Percentiles rank a stretch among this genome's conserved stretches.
Conservation (phyloP, 2,888 invertebrate species). For the Hydroisotoma schaefferi region DNA sequence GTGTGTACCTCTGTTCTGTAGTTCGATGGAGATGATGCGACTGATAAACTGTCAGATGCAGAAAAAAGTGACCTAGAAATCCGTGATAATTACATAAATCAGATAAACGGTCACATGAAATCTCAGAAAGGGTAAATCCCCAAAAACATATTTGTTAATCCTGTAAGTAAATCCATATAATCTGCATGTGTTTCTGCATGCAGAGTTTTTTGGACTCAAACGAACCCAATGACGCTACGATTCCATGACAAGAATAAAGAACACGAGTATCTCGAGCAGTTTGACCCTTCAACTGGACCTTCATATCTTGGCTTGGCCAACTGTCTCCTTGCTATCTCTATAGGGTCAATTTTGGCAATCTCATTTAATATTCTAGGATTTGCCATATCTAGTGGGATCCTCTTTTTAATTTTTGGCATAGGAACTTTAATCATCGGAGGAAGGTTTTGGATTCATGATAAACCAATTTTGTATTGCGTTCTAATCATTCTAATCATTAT, state of each 20-base stretch:
- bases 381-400: background rate
- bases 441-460: background rate
- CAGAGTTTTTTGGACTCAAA: background rate
- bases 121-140: conserved; percentile 4
- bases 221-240: conserved; percentile 58
- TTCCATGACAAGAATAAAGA: conserved; percentile 66
- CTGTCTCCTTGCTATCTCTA: background rate
- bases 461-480: background rate
- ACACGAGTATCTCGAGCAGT: conserved; percentile 58
- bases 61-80: background rate
- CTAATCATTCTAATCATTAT: background rate
- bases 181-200: background rate
- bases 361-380: conserved; percentile 5
- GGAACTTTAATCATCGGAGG: background rate
- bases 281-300: background rate
- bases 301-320: conserved; percentile 1
- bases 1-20: background rate
- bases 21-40: background rate
- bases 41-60: background rate
- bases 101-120: conserved; percentile 10
- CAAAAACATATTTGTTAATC: background rate
- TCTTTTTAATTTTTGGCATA: background rate
- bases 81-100: background rate
- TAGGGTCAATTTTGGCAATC: background rate
- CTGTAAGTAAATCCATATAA: background rate